phyloP scores from a whole-genome alignment of 2,113 vertebrate species.

The Microcebus lehilahytsara region DNA sequence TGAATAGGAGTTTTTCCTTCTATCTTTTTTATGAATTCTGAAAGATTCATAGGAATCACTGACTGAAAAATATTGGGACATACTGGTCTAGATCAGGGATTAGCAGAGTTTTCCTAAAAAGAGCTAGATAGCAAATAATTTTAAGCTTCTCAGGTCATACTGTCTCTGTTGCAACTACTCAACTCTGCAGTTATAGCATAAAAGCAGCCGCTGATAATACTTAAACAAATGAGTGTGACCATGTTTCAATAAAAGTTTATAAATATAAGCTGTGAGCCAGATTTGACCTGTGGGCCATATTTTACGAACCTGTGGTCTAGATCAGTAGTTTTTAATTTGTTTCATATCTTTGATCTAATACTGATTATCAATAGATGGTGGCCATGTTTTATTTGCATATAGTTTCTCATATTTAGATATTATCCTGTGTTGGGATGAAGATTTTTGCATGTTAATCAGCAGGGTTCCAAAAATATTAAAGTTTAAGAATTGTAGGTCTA shows the following conservation, averaged over 20 bases:
- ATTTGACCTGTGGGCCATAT: background rate
- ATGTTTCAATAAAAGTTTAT: background rate
- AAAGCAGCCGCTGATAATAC: background rate
- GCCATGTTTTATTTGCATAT: constrained; percentile 22
- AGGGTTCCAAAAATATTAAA: background rate
- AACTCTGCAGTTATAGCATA: background rate
- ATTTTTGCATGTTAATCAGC: background rate
- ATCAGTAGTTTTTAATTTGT: background rate
- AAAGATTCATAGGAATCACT: background rate
- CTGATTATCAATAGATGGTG: background rate
- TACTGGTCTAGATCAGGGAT: background rate
- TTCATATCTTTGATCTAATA: background rate
- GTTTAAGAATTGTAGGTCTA: background rate
- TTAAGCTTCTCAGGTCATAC: background rate
- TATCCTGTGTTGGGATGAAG: background rate
- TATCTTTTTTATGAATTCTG: background rate
- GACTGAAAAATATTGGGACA: background rate
- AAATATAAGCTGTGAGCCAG: background rate
- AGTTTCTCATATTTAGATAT: background rate
- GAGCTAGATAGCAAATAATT: background rate
- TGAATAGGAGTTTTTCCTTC: background rate
- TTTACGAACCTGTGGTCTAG: background rate
- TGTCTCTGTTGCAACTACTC: background rate
- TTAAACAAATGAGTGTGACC: background rate
- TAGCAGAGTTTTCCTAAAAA: background rate